Base-by-base conservation (phyloP, 2,113 vertebrate species). In the Catharus minimus region DNA sequence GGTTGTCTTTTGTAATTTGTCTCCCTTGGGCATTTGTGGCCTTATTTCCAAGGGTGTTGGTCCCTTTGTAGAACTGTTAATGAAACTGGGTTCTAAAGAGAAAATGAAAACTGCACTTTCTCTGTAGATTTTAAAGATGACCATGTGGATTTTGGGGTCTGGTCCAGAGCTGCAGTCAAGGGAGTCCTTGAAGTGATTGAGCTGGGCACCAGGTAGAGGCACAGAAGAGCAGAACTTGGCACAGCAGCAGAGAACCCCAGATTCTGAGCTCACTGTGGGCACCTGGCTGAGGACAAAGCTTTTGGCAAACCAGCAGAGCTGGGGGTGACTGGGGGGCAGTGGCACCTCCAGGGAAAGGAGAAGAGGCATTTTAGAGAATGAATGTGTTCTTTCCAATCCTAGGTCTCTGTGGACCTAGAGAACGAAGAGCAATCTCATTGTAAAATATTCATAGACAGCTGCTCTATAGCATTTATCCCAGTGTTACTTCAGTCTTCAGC, bases 381-480 rank as follows among this genome's bases (percentile, higher is more conserved):
- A 47, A 44, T 53, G 39, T 46, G 26, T 11, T 65, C 72, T 75
- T 89, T 73, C 77, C 68, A 78, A 74, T 57, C 77, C 19, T 1
- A 11, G 52, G 80, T 86, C 79, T 62, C 82, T 21, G 38, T 56
- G 73, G 94, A 87, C 86, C 47, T 57, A 43, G 62, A 39, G 78
- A 89, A 69, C 4, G 22, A 36, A 67, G 86, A 95, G 81, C 92
- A 65, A 66, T 86, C 84, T 90, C 93, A 83, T 84, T 85, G 94
- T 94, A 93, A 96, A 95, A 94, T 95, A 94, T 96, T 96, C 96
- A 94, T 43, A 93, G 95, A 66, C 96, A 97, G 94, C 96, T 97
- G 95, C 95, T 97, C 94, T 72, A 62, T 82, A 82, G 90, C 92
- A 17, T 95, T 97, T 94, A 93, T 96, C 94, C 92, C 93, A 88